Base-by-base conservation (phyloP, 2,113 vertebrate genomes). In the Bubo blakistoni region DNA sequence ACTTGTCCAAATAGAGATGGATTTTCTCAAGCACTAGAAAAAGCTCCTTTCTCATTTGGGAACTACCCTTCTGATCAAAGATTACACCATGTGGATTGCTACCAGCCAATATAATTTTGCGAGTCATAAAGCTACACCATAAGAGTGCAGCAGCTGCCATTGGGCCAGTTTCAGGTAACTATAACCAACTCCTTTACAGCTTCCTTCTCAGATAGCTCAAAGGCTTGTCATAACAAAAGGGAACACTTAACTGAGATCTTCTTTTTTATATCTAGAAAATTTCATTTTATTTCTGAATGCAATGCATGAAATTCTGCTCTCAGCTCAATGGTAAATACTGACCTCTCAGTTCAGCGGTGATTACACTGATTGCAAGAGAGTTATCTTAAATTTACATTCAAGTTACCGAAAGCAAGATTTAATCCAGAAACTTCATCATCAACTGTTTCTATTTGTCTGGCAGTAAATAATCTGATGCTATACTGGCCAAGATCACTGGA, bases 371-470 rank as follows among this genome's bases (percentile, higher is more conserved):
- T 91, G 29, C 24, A 94, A 79, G 40, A 80, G 3, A 66, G 38
- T n/a, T 46, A 59, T 42, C 44, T 55, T 29, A 84, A 86, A 89
- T 67, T 76, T 76, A 81, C 22, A 46, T 30, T 84, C 16, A 67
- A 72, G 19, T 72, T 81, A 78, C 76, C 74, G 65, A 95, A 94
- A 92, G 44, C 5, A 84, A 88, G 46, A 67, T 81, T 30, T 63
- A 74, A 96, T 44, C 47, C 81, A 85, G 74, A 79, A 92, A 89
- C 24, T 59, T 73, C 40, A 54, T 61, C 52, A 70, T 63, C 52
- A 70, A 15, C n/a, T 97, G 80, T 89, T 97, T 94, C 70, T 96
- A 36, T 92, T 91, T 94, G 65, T 86, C 81, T 92, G 73, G 47
- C 62, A 94, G 59, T 79, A 93, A 95, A 76, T 11, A 88, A n/a